Conservation (phyloP, 2,888 invertebrate species). For the Dasypolia templi region DNA sequence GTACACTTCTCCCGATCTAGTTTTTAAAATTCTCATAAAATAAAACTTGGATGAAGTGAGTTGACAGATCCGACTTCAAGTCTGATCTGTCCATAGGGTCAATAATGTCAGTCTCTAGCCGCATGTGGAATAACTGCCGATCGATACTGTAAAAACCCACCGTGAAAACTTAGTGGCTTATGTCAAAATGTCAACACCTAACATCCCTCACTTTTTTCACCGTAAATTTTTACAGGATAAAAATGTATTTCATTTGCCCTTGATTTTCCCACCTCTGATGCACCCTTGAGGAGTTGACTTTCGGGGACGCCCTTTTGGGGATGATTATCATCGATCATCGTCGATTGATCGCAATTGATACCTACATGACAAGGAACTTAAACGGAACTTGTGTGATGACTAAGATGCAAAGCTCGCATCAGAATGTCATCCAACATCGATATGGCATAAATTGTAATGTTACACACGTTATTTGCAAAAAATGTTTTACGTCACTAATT, state of each 20-base stretch:
- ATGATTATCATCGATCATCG: neutral
- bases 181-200: neutral
- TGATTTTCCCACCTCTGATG: neutral
- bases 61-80: no score
- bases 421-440: constrained; percentile 39
- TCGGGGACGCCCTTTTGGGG: no score
- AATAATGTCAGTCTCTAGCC: neutral
- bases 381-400: constrained; percentile 32
- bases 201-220: neutral
- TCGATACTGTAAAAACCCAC: neutral
- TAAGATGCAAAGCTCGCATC: constrained; percentile 20
- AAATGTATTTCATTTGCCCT: neutral
- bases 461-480: constrained; percentile 49
- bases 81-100: neutral
- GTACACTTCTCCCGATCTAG: neutral
- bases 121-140: neutral
- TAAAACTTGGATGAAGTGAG: neutral
- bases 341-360: neutral
- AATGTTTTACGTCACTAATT: constrained; percentile 57
- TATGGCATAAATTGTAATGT: constrained; percentile 50
- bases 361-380: neutral
- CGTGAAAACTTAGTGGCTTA: neutral
- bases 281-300: neutral
- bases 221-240: neutral
- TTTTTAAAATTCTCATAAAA: neutral